Conservation (phyloP, 2,888 invertebrate genomes). For the Latheticus oryzae region DNA sequence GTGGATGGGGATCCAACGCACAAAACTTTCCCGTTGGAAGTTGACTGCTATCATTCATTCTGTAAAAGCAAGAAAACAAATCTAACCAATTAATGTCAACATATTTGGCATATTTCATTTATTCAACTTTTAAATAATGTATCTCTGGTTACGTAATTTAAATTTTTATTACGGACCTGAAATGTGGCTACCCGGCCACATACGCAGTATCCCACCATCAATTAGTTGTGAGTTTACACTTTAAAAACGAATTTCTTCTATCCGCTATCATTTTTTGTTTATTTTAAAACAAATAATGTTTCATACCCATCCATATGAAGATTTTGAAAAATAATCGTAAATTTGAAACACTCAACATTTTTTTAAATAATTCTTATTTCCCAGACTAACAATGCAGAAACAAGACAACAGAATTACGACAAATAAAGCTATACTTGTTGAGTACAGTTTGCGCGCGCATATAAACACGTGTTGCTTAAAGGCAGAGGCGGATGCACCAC, state of each 20-base stretch:
- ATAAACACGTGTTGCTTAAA: conserved; percentile 16
- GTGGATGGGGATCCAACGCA: conserved; percentile 45
- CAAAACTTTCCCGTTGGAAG: conserved; percentile 45
- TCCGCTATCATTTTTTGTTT: neutral
- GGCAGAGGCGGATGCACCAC: neutral
- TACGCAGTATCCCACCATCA: conserved; percentile 14
- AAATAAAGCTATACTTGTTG: conserved; percentile 2
- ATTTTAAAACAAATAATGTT: too few relatives aligned
- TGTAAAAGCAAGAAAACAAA: too few relatives aligned
- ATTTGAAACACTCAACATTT: too few relatives aligned
- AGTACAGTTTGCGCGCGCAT: conserved; percentile 34
- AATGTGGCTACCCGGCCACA: conserved; percentile 15
- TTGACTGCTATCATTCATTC: conserved; percentile 44
- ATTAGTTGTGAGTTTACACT: conserved; percentile 15
- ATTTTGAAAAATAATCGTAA: too few relatives aligned
- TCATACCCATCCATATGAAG: too few relatives aligned
- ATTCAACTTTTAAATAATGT: neutral
- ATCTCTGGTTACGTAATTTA: neutral
- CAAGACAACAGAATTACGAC: conserved; percentile 13
- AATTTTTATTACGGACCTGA: conserved; percentile 22
- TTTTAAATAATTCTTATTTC: too few relatives aligned
- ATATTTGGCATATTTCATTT: too few relatives aligned
- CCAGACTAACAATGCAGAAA: too few relatives aligned
- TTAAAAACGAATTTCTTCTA: neutral
- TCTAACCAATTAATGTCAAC: neutral